Percentiles rank a stretch among this genome's conserved stretches.
These are phyloP conservation scores for Aurelia coerulea DNA, from an alignment of 30 jellyfish, hydroid and myxozoan species.

Conservation along the genomic window DNA sequence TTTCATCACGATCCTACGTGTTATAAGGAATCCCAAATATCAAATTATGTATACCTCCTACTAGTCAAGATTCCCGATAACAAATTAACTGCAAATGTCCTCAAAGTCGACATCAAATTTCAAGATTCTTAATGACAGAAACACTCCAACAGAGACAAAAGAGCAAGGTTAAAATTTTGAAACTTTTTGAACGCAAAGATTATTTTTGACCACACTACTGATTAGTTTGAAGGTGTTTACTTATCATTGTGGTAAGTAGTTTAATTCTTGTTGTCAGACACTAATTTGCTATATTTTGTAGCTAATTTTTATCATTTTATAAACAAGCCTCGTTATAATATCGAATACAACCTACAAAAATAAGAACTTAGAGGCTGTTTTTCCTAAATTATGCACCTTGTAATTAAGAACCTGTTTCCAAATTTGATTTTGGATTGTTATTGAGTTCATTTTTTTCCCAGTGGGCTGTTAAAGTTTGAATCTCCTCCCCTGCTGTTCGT, in stretches of 20 bases:
- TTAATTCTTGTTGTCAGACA: slow-evolving; percentile 8
- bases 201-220: slow-evolving; percentile 12
- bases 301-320: not conserved
- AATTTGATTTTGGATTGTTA: too few relatives aligned
- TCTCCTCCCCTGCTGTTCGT: too few relatives aligned
- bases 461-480: too few relatives aligned
- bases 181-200: slow-evolving; percentile 2
- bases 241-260: slow-evolving; percentile 14
- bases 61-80: slow-evolving; percentile 26
- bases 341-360: too few relatives aligned
- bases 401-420: too few relatives aligned
- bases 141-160: slow-evolving; percentile 14
- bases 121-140: slow-evolving; percentile 35
- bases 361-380: too few relatives aligned
- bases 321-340: too few relatives aligned
- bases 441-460: too few relatives aligned
- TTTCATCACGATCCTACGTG: too few relatives aligned
- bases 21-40: too few relatives aligned
- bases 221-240: slow-evolving; percentile 21
- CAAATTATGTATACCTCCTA: slow-evolving; percentile 26
- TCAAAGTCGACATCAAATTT: slow-evolving; percentile 10
- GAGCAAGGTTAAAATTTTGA: not conserved
- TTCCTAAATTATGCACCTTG: too few relatives aligned
- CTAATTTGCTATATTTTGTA: slow-evolving; percentile 5
- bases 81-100: slow-evolving; percentile 20